Evolutionary conservation across 2,888 invertebrate species (phyloP).

Genomic region (Yponomeuta plumbellus): DNA sequence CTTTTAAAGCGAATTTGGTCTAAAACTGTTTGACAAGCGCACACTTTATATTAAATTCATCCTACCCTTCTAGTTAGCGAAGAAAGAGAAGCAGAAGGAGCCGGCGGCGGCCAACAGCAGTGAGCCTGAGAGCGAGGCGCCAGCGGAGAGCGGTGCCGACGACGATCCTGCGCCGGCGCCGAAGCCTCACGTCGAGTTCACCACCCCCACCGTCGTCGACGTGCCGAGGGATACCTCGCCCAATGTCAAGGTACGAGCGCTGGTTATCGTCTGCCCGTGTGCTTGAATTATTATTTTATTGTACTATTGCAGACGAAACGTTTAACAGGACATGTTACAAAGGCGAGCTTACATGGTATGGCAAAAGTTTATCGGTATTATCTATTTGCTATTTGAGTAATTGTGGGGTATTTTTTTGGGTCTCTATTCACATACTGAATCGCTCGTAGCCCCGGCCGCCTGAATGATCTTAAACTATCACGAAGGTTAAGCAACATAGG

Average conservation of each 20-base stretch:
- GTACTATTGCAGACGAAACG: no score
- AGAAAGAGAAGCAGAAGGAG: conserved; percentile 68
- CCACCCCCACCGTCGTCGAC: conserved; percentile 79
- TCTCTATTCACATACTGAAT: no score
- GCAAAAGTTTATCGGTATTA: no score
- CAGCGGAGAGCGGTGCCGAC: conserved; percentile 62
- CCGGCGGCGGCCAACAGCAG: conserved; percentile 49
- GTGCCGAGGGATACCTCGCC: conserved; percentile 70
- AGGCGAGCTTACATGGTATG: no score
- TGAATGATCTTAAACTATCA: no score
- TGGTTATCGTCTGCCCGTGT: neutral
- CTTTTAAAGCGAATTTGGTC: no score
- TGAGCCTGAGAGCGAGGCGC: conserved; percentile 66
- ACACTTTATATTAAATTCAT: neutral
- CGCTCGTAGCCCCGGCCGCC: no score
- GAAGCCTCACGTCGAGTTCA: conserved; percentile 80
- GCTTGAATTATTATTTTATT: neutral
- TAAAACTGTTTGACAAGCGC: no score
- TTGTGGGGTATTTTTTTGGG: no score
- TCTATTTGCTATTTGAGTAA: no score
- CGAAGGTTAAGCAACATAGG: no score
- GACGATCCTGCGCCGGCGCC: conserved; percentile 43
- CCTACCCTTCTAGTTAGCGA: conserved; percentile 48
- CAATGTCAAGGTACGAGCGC: conserved; percentile 60
- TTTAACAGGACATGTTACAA: no score